A percentile compares a stretch with the other conserved stretches of the same genome.
Conservation (phyloP, 1,140 invertebrate species). For the Argopecten irradians region DNA sequence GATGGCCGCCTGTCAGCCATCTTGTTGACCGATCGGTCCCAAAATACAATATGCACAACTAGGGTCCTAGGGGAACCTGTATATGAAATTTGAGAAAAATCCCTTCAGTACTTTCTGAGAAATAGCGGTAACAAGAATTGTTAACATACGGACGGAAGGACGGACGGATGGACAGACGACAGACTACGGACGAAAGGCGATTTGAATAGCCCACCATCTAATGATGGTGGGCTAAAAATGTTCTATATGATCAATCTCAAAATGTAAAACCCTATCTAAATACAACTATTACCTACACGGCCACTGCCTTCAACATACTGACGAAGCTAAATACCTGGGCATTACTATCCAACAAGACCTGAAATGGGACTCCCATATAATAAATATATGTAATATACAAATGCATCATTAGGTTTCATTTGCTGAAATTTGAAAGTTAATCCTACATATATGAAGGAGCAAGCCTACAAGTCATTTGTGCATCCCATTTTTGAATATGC, state of each 20-base stretch:
- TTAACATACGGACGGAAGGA: too few species aligned
- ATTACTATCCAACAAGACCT: slow-evolving; percentile 38
- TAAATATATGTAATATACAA: slow-evolving; percentile 27
- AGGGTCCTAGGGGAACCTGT: too few species aligned
- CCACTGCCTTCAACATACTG: slow-evolving; percentile 15
- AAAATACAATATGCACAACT: too few species aligned
- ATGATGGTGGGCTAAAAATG: too few species aligned
- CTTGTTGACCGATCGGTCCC: too few species aligned
- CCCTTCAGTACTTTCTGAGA: too few species aligned
- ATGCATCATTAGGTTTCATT: slow-evolving; percentile 36
- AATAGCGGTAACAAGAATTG: too few species aligned
- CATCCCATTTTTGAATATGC: background rate
- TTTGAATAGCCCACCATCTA: too few species aligned
- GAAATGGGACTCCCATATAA: slow-evolving; percentile 38
- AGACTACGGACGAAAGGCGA: too few species aligned
- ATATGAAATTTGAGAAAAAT: too few species aligned
- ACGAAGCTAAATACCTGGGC: slow-evolving; percentile 41
- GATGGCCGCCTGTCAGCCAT: too few species aligned
- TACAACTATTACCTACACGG: background rate
- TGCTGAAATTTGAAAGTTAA: slow-evolving; percentile 26
- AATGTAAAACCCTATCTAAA: background rate
- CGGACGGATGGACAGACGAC: too few species aligned
- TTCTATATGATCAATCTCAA: background rate
- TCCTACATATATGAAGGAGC: slow-evolving; percentile 31
- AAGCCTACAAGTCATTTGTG: slow-evolving; percentile 43